Evolutionary conservation across 2,888 invertebrate genomes (phyloP), one percentile per base, ranked within the genome.

Genomic region (Thereva unica): DNA sequence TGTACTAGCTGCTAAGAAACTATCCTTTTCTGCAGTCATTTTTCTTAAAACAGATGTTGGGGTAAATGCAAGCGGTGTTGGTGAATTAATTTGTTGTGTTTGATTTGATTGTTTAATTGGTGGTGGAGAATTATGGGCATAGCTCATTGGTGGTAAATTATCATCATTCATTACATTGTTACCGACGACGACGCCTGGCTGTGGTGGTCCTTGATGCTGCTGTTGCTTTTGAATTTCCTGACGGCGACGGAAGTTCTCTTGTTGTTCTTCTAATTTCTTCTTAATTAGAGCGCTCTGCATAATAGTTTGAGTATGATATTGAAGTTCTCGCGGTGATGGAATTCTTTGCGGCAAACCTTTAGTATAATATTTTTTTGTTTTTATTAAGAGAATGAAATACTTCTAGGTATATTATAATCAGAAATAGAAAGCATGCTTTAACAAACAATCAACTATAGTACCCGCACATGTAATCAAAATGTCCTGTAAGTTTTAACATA

Each of bases 41-140:
- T 95, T 95, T 70, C 95, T 87, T 76, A 96, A 84, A 69, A 96
- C 96, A 69, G 95, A 93, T 40, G 95, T 96, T 68, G 96, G 96
- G 0, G 95, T 96, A 82, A 96, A 95, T 34, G 93, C 90, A 73
- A 92, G 85, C 9, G 91, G 91, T 38, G 88, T 87, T 8, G 87
- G 88, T 12, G 87, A 87, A 71, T 77, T 77, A 37, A 73, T 73
- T 64, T 76, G 78, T n/a, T 73, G 70, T 44, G 72, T 70, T 67
- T 69, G 73, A 50, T 71, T 64, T 42, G 59, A 56, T 57, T 72
- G 73, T 55, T 68, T 54, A 49, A 56, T 65, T 5, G 38, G 54
- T 5, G 45, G 72, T 74, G 35, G 72, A 34, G 8, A 74, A 71
- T 49, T 71, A 68, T 70, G 76, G 23, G 38, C 5, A 34, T 57